These are phyloP conservation scores for Triplophysa siluroides DNA, from an alignment of 2,113 vertebrate genomes.

Conservation along the genomic window DNA sequence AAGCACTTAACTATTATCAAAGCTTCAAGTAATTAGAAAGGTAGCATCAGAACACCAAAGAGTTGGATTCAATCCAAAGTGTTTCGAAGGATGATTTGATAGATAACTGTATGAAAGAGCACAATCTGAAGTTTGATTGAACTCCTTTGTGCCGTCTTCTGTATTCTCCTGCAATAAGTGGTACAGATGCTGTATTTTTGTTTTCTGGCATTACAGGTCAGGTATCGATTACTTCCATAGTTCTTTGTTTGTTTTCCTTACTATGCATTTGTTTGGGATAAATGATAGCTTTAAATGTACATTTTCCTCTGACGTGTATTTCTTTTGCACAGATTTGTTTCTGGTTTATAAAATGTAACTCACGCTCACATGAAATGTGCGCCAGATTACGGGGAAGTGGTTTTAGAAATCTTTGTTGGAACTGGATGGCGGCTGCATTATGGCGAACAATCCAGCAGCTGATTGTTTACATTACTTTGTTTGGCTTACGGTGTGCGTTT, in stretches of 20 bases:
- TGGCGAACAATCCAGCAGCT: conserved; percentile 13
- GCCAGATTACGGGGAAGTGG: conserved; percentile 19
- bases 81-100: background rate
- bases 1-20: background rate
- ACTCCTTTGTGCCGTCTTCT: conserved; percentile 9
- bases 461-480: conserved; percentile 31
- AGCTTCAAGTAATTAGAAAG: background rate
- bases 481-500: conserved; percentile 36
- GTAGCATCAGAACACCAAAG: conserved; percentile 40
- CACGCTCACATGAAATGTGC: conserved; percentile 29
- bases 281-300: conserved; percentile 53
- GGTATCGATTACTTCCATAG: conserved; percentile 30
- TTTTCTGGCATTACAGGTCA: background rate
- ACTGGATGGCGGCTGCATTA: conserved; percentile 37
- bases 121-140: conserved; percentile 23
- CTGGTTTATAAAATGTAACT: conserved; percentile 42
- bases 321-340: conserved; percentile 48
- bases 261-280: conserved; percentile 46
- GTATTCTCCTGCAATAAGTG: conserved; percentile 26
- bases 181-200: conserved; percentile 24
- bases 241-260: conserved; percentile 30
- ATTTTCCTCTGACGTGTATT: conserved; percentile 48
- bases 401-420: conserved; percentile 34
- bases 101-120: conserved; percentile 21
- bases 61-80: conserved; percentile 6